Evolutionary conservation across 2,113 vertebrate species (phyloP), one percentile per base, ranked within the genome.

Genomic region (Tragelaphus scriptus): DNA sequence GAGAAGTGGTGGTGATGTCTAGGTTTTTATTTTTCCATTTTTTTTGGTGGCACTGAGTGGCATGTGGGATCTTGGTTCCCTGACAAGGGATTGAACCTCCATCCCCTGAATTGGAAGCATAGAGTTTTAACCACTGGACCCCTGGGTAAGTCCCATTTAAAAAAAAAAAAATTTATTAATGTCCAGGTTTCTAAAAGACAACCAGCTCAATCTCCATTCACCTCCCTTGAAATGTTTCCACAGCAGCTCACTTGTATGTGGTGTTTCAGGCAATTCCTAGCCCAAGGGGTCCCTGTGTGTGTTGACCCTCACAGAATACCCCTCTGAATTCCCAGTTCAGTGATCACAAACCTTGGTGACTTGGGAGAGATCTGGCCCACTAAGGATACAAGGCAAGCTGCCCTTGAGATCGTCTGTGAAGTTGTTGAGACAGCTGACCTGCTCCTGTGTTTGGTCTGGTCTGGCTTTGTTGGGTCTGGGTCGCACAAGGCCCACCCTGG

Each of bases 401-500:
- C 84, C 98, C 98, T 98, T 97, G 96, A 92, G 88, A 36, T 1
- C 21, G 30, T 44, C 6, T 28, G 85, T 55, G 65, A 81, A 85
- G 91, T 30, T 25, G 36, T 16, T 12, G 21, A 86, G 94, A 92
- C 88, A 71, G 95, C 82, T 25, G 44, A 84, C 88, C 61, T 19
- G 77, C 84, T 40, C 77, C 95, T 81, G 81, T 98, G 97, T 98
- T 98, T 98, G 98, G 98, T 98, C 98, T 98, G 95, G 68, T 5
- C 89, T 32, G 7, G 80, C 55, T 98, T 97, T 98, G 98, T 98
- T 98, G 97, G 97, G 98, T 97, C 91, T 96, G 94, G 8, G 90
- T 82, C 13, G 6, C 40, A 53, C 79, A 44, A 82, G 58, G 87
- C 80, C 71, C 32, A 40, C 71, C 36, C 88, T 90, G 87, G 19